Base-by-base conservation (phyloP, 2,797 vertebrate species). In the Podarcis siculus region DNA sequence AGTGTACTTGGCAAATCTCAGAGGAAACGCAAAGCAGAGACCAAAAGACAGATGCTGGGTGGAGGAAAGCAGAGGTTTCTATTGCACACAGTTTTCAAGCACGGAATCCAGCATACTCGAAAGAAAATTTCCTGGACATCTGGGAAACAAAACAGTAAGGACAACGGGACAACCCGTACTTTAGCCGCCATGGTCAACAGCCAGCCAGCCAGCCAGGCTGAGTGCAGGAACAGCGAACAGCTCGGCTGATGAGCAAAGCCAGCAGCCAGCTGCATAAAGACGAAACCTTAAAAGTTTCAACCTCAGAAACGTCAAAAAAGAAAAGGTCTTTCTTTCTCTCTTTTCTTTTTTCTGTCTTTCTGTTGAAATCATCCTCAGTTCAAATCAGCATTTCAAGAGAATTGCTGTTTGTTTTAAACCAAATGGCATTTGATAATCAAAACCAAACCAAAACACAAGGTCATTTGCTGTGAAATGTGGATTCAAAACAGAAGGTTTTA, bases 401-500 rank as follows among this genome's bases (percentile, higher is more conserved):
- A 55, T 76, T 64, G 37, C 61, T 85, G 58, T 80, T 85, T 89
- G 83, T 89, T 85, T 85, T 76, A 85, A 80, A 73, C 82, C 61
- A 80, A 89, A 72, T 80, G 87, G 78, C 87, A 89, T 85, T 85
- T 79, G 77, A 85, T 80, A 80, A 89, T 85, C 83, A 85, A 89
- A 89, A 89, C 83, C 83, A 89, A 89, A 85, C 58, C 17, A 85
- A 85, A 89, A 76, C 78, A 67, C 83, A 85, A 89, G 88, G 88
- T 89, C 87, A 66, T 89, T 75, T 66, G 82, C 82, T 76, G 88
- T 81, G 78, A 85, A 85, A 81, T 81, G 37, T 67, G 79, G 88
- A 89, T 85, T 85, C 78, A 85, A 85, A 89, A 89, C 88, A 89
- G 83, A 89, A 89, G 58, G 78, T 89, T 89, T 89, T 81, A 89